These are phyloP conservation scores for Benthochromis sp. DNA, from an alignment of 2,113 vertebrate genomes.

Conservation along the genomic window DNA sequence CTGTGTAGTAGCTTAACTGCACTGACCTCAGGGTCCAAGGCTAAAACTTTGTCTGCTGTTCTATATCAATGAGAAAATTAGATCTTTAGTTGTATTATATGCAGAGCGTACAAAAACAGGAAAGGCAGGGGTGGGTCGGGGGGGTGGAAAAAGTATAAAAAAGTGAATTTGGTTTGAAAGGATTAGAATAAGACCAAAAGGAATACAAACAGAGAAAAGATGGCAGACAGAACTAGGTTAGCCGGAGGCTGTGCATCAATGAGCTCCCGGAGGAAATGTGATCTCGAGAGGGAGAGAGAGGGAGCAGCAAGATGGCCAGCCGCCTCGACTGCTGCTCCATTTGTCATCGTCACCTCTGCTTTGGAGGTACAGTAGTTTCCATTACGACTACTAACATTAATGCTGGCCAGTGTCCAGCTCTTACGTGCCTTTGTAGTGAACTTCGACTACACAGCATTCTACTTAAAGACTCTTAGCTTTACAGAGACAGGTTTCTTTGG, in stretches of 20 bases:
- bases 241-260: background rate
- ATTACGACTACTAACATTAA: conserved; percentile 3
- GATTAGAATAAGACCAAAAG: background rate
- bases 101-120: background rate
- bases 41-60: background rate
- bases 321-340: background rate
- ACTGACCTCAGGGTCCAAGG: background rate
- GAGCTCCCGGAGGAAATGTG: conserved; percentile 4
- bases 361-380: conserved; percentile 14
- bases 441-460: background rate
- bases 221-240: conserved; percentile 20
- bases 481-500: background rate
- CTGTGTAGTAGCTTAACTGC: background rate
- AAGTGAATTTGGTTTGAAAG: background rate
- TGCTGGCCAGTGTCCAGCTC: background rate
- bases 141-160: background rate
- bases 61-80: background rate
- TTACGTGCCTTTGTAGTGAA: background rate
- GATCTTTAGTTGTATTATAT: background rate
- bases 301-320: conserved; percentile 1
- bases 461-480: background rate
- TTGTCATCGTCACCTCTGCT: conserved; percentile 32
- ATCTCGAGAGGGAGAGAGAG: background rate
- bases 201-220: background rate
- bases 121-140: background rate